phyloP scores from a whole-genome alignment of 2,888 invertebrate genomes.

The Cantharis flavilabris region DNA sequence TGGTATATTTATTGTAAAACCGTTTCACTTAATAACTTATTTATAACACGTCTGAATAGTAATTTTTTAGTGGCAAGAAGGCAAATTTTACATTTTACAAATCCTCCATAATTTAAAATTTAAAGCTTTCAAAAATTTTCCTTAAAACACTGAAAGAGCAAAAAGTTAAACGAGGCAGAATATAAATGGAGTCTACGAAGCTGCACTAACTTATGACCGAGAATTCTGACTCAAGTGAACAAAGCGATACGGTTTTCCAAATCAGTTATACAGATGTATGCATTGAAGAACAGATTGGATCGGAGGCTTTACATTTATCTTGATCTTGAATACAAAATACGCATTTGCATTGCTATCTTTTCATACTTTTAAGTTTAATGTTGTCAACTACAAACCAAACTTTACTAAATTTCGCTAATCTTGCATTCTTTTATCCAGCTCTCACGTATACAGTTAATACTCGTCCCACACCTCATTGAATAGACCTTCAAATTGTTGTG shows the following conservation, averaged over 20 bases:
- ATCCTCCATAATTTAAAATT: slow-evolving; percentile 22
- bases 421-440: neutral
- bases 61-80: neutral
- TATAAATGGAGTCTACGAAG: slow-evolving; percentile 34
- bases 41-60: neutral
- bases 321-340: slow-evolving; percentile 30
- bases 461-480: neutral
- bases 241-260: slow-evolving; percentile 35
- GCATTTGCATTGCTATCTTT: slow-evolving; percentile 21
- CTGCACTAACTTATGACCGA: slow-evolving; percentile 35
- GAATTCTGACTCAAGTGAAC: slow-evolving; percentile 34
- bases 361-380: slow-evolving; percentile 12
- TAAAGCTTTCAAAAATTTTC: slow-evolving; percentile 26
- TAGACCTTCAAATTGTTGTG: neutral
- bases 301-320: slow-evolving; percentile 38
- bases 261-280: slow-evolving; percentile 40
- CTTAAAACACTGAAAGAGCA: slow-evolving; percentile 26
- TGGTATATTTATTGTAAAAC: neutral
- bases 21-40: neutral
- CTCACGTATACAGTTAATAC: neutral
- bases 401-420: neutral
- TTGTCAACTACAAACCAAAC: slow-evolving; percentile 4
- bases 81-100: neutral
- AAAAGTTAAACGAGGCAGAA: slow-evolving; percentile 36
- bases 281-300: slow-evolving; percentile 38